Base-by-base conservation (phyloP, 2,113 vertebrate species). In the Platichthys stellatus region DNA sequence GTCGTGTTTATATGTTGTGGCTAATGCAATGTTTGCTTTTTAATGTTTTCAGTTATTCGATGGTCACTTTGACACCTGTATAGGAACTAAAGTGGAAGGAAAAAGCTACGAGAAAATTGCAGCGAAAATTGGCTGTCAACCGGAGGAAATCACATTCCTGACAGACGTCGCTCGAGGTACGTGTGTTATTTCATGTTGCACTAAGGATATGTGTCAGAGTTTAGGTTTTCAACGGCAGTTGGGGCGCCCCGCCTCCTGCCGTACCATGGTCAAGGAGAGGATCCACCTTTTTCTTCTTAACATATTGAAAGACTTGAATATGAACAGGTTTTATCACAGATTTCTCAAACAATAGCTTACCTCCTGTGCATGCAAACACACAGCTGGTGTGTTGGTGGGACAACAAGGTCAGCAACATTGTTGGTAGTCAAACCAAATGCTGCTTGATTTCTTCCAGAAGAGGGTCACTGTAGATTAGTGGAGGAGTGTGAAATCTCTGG, bases 31-130 rank as follows among this genome's bases (percentile, higher is more conserved):
- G 9, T 45, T 64, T 21, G 18, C 47, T 65, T 26, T 56, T 47
- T 5, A 18, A 2, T 31, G 5, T 3, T 92, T 90, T 17, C 93
- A 99, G 98, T 94, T 99, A 68, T 94, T 99, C 2, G 96, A 98
- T 0, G 97, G 98, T 15, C 96, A 99, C 90, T 99, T 99, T 80
- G 98, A 99, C 86, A 99, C 97, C 47, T 96, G 94, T 75, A 95
- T 99, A 83, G 98, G 97, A 28, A 88, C 94, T 61, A 99, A 99
- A 90, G 95, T 98, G 13, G 97, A 99, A 62, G 93, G 94, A 20
- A 97, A 97, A 88, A 99, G 98, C 90, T 99, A 99, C 17, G 94
- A 94, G 77, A 95, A 94, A 83, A 99, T 99, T 49, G 96, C 96
- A 0, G 83, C 95, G 65, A 94, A 95, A 76, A 97, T 99, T 23